These are phyloP conservation scores for Lycaena phlaeas DNA, from an alignment of 2,888 invertebrate species.

Conservation along the genomic window DNA sequence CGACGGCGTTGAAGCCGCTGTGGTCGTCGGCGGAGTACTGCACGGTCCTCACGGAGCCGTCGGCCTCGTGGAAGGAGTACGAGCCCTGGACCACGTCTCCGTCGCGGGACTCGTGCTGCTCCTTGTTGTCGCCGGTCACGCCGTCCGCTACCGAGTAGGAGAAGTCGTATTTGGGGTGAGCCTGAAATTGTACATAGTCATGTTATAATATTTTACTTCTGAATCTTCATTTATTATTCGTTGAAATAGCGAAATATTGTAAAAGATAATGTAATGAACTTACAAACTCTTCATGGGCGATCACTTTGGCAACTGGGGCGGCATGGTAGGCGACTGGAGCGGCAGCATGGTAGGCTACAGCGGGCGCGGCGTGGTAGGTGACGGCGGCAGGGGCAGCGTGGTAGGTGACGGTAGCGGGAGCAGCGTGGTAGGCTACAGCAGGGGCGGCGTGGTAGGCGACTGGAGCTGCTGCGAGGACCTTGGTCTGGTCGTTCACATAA, in stretches of 20 bases:
- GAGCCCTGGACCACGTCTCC: conserved; percentile 65
- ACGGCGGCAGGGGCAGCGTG: conserved; percentile 26
- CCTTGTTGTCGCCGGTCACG: conserved; percentile 67
- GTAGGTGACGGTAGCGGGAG: conserved; percentile 40
- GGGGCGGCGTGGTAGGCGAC: conserved; percentile 21
- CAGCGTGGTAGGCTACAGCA: conserved; percentile 44
- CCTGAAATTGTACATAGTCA: conserved; percentile 20
- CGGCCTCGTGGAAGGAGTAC: conserved; percentile 62
- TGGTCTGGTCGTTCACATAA: conserved; percentile 38
- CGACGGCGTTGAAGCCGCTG: conserved; percentile 52
- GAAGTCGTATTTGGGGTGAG: conserved; percentile 52
- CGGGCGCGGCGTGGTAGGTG: conserved; percentile 22
- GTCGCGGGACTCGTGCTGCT: conserved; percentile 59
- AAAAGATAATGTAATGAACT: too few relatives aligned
- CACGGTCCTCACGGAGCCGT: conserved; percentile 62
- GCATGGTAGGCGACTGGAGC: conserved; percentile 23
- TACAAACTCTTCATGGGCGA: conserved; percentile 27
- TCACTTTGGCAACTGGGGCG: conserved; percentile 18
- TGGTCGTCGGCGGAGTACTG: conserved; percentile 66
- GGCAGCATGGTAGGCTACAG: conserved; percentile 25
- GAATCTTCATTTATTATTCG: neutral
- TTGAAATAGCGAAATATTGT: too few relatives aligned
- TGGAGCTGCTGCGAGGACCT: conserved; percentile 21
- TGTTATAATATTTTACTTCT: too few relatives aligned
- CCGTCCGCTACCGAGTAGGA: conserved; percentile 65